Base-by-base conservation (phyloP, 2,888 invertebrate genomes). In the Xanthorhoe spadicearia region DNA sequence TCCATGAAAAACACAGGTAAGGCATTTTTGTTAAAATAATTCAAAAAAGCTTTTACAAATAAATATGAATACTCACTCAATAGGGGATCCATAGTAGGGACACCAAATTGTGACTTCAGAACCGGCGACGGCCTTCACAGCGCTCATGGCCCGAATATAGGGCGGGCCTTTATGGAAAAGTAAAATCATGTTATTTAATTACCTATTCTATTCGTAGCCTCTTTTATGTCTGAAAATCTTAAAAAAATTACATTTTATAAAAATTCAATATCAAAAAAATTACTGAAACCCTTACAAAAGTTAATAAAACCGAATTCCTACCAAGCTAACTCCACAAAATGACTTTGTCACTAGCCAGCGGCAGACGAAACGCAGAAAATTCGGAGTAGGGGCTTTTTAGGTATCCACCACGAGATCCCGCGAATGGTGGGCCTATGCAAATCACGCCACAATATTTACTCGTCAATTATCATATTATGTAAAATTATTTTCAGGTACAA, bases 81-180 rank as follows among this genome's bases (percentile, higher is more conserved):
- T 95, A 43, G 98, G 97, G 88, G 96, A 97, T 71, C 97, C 98
- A 57, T 97, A 96, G 84, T 97, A 97, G 59, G 97, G 97, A 86
- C 98, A 98, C 84, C 95, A 95, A 70, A 98, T 94, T 66, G 94
- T 94, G 69, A 97, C 94, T 81, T 96, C 96, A 69, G 95, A 94
- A 17, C 96, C 96, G 48, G 97, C 97, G 38, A 97, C 96, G 6
- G 97, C 97, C 77, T 96, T 96, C 68, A 96, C 94, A 28, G 96
- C 94, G 68, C 94, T 95, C 88, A 96, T 95, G 57, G 96, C 94
- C 72, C 96, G 94, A 72, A 96, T 96, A 85, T 96, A 96, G 19
- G 96, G 96, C 9, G 96, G 95, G 72, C 96, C 96, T 96, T n/a
- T n/a, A 81, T 66, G 83, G 68, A 79, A 79, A 32, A 81, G 73